These are phyloP conservation scores for Galemys pyrenaicus DNA, from an alignment of 2,113 vertebrate genomes.

Conservation along the genomic window DNA sequence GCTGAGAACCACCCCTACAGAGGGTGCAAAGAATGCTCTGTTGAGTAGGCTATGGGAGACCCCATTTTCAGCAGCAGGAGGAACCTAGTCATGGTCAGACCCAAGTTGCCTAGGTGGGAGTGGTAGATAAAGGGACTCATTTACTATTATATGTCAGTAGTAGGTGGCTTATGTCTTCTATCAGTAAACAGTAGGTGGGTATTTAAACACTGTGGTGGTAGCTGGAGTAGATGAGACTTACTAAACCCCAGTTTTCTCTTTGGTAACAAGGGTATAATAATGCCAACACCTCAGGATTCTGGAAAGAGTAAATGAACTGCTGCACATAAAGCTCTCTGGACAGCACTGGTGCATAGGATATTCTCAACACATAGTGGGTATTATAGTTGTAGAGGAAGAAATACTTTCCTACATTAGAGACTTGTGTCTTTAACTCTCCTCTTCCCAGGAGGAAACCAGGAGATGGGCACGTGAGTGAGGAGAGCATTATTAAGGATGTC, in stretches of 20 bases:
- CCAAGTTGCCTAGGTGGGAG: background rate
- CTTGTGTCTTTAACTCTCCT: background rate
- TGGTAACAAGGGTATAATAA: background rate
- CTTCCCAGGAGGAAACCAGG: background rate
- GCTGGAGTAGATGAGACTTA: background rate
- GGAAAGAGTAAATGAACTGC: background rate
- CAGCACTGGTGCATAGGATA: background rate
- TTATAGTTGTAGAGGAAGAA: background rate
- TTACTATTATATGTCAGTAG: background rate
- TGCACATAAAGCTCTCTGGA: background rate
- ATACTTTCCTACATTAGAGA: background rate
- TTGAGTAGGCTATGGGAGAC: background rate
- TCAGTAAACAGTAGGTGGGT: background rate
- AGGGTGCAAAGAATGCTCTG: background rate
- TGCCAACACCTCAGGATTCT: background rate
- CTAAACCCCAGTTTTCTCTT: background rate
- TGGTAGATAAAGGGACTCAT: background rate
- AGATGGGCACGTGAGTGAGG: background rate
- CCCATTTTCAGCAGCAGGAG: background rate
- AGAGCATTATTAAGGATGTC: background rate
- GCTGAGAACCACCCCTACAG: background rate
- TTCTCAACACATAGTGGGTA: background rate
- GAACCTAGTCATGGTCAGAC: background rate
- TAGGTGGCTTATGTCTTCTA: background rate
- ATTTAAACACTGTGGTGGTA: background rate